phyloP scores from a whole-genome alignment of 2,113 vertebrate genomes.

The Stomatorhinus ivindoensis region DNA sequence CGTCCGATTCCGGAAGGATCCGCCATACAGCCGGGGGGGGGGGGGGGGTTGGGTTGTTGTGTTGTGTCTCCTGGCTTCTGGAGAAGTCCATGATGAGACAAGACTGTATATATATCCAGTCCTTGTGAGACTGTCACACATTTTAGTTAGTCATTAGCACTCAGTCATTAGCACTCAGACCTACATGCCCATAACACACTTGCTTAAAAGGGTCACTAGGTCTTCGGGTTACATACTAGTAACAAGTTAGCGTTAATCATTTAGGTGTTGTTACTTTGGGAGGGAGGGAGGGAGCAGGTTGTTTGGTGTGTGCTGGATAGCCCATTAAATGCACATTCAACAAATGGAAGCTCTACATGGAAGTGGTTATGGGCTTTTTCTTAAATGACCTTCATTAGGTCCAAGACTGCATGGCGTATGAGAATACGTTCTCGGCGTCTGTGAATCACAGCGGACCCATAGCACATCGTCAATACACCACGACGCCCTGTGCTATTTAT shows the following conservation, averaged over 20 bases:
- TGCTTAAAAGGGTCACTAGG: background rate
- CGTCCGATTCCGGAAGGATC: conserved; percentile 33
- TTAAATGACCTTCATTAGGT: background rate
- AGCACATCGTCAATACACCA: background rate
- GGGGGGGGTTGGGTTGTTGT: no score
- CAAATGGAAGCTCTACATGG: background rate
- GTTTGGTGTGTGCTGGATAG: background rate
- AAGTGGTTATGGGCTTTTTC: background rate
- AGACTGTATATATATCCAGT: no score
- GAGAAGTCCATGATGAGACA: no score
- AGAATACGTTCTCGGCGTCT: background rate
- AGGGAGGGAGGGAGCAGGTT: conserved; percentile 19
- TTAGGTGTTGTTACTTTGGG: conserved; percentile 13
- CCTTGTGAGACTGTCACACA: conserved; percentile 43
- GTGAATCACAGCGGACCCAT: background rate
- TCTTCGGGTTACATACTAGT: background rate
- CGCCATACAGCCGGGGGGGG: conserved; percentile 31
- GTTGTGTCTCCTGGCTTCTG: conserved; percentile 28
- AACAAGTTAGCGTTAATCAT: background rate
- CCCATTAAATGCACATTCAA: background rate
- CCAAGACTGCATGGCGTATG: background rate
- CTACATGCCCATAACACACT: conserved; percentile 34
- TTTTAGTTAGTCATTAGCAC: conserved; percentile 36
- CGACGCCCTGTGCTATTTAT: background rate
- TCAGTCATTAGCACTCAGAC: conserved; percentile 1